Percentiles rank a stretch among this genome's conserved stretches.
Conservation (phyloP, 2,888 invertebrate species). For the Latrodectus elegans region DNA sequence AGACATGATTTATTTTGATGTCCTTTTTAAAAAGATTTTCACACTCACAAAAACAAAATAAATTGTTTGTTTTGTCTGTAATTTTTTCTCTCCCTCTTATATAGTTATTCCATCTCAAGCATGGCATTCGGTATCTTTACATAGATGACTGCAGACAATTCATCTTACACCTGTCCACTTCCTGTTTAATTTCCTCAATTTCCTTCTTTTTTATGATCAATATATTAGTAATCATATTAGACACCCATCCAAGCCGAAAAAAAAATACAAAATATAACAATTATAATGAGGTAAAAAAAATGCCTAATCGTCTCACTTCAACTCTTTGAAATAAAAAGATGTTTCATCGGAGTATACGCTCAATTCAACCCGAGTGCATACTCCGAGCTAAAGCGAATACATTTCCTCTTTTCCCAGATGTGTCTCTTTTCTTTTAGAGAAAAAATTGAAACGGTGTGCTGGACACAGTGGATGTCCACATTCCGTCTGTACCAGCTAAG, state of each 20-base stretch:
- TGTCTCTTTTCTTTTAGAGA: constrained; percentile 1
- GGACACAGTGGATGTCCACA: constrained; percentile 18
- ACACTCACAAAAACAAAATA: too few relatives aligned
- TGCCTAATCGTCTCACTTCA: not conserved
- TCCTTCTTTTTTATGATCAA: too few relatives aligned
- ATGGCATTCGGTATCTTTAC: too few relatives aligned
- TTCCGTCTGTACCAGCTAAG: constrained; percentile 24
- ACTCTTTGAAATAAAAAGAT: not conserved
- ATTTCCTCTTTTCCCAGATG: constrained; percentile 21
- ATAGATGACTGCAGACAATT: too few relatives aligned
- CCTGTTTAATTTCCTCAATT: too few relatives aligned
- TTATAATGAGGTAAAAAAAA: not conserved
- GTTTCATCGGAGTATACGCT: constrained; percentile 12
- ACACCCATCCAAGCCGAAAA: not conserved
- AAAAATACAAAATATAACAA: not conserved
- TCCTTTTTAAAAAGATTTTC: too few relatives aligned
- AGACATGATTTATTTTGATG: too few relatives aligned
- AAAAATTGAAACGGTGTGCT: not conserved
- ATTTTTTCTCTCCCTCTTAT: too few relatives aligned
- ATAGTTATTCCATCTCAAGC: too few relatives aligned
- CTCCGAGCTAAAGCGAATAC: constrained; percentile 20
- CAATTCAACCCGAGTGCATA: constrained; percentile 6
- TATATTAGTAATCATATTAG: not conserved
- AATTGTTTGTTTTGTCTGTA: too few relatives aligned
- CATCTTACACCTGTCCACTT: too few relatives aligned